Evolutionary conservation across 1,140 invertebrate genomes (phyloP), one percentile per base, ranked within the genome.

Genomic region (Pogonognathellus flavescens): DNA sequence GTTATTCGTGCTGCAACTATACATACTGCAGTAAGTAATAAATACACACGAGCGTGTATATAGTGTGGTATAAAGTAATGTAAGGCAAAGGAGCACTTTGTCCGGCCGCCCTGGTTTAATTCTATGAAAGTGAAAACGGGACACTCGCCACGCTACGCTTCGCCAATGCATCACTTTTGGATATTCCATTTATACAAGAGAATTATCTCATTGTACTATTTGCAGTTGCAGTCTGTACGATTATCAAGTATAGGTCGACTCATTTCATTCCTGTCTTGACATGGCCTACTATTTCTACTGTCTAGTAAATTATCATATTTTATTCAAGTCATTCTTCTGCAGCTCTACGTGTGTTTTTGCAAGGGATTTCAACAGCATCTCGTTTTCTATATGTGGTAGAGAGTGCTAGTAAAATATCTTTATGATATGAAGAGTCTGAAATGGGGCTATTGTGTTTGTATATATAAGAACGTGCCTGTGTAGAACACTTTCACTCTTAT

Each of bases 31-130:
- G 22, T n/a, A 2, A 25, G 31, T n/a, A 41, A 6, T 76, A 41
- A 41, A 41, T 41, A 41, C 31, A 41, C 31, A 41, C 31, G 31
- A 41, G 31, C 31, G 14, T 7, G 66, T 16, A 6, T 18, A 60
- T 14, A n/a, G 41, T 49, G 18, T 72, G 22, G 20, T 41, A 50
- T 76, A 49, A 41, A 76, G 70, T 76, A 76, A 76, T 49, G 70
- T 20, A 76, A 76, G 49, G 31, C 70, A 76, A 76, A 76, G 41
- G 59, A 62, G 18, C 25, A 76, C 31, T 76, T 76, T 76, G 70
- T 76, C 70, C 70, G 70, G 70, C 70, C 70, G 70, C 70, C 70
- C 70, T 76, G 70, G 70, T 76, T 76, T 76, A 76, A 76, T 76
- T 76, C 70, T 76, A 31, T 76, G 70, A 76, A 76, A 76, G 70